Base-by-base conservation (phyloP, 1,140 invertebrate species). In the Nebria ingens region DNA sequence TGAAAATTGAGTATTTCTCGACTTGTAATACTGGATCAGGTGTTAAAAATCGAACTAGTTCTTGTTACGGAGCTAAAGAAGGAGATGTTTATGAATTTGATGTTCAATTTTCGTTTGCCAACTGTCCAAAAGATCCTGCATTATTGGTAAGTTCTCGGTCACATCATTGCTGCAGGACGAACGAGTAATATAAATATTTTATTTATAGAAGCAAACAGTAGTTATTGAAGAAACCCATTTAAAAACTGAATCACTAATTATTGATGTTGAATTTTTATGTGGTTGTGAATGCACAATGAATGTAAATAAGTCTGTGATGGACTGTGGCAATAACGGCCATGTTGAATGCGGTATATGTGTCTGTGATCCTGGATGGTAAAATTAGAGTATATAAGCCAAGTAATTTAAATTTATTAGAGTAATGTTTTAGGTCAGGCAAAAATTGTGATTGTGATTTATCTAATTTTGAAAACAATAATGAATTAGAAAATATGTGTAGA, bases 361-460 rank as follows among this genome's bases (percentile, higher is more conserved):
- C 21, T 83, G 81, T 56, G 68, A 77, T 56, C 65, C 71, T 54
- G 77, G 76, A 64, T 82, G 80, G 80, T 79, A 64, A 68, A n/a
- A 68, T 34, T 34, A 34, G 25, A 34, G 6, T 34, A 19, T 40
- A 53, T 54, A n/a, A 40, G 51, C 45, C 52, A 20, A 54, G 2
- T 23, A 21, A 55, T 54, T 23, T 15, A 51, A 21, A 58, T 55
- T 13, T 25, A 55, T 55, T 21, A 29, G 38, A 2, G 40, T 23
- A n/a, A n/a, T n/a, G n/a, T 64, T 61, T 34, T 59, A 77, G 75
- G 75, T 76, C 72, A 0, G 78, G 78, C n/a, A 72, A 71, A 15
- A 62, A 61, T 1, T 80, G 78, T 61, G 70, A 72, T 53, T 80
- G 78, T 45, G 71, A 73, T 1, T 64, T 70, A 4, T 64, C 65